Base-by-base conservation (phyloP, 1,140 invertebrate species). In the Platorchestia sp. region DNA sequence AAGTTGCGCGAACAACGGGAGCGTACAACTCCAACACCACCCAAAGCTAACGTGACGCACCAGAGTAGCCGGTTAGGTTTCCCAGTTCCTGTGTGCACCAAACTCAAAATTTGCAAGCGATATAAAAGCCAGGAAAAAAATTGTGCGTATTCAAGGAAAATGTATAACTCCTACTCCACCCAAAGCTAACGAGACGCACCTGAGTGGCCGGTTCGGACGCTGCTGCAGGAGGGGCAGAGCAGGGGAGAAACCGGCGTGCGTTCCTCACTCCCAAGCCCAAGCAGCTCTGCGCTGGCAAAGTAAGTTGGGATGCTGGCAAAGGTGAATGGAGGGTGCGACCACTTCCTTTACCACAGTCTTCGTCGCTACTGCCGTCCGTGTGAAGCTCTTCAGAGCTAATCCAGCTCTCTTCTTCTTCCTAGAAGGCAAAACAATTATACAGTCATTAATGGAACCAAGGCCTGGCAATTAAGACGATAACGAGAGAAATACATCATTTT, bases 401-500 rank as follows among this genome's bases (percentile, higher is more conserved):
- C 87, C 87, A 89, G 87, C 87, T 89, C 41, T 89, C 87, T 89
- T 89, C 87, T 89, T 89, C 87, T 44, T 89, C 87, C 87, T 89
- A 89, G 7, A 22, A 36, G 14, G 59, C 59, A 75, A 75, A 75
- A 75, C 1, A 75, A 75, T 75, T 1, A 22, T 7, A 36, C n/a
- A n/a, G 14, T 27, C 27, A 75, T 75, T 27, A 75, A 36, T 75
- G 27, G 6, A 51, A 19, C 47, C 19, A 6, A 75, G 10, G 59
- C 3, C 59, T 3, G 27, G 59, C 27, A 14, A 22, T 10, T 22
- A 75, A 27, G 36, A 36, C 7, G 36, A 19, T 75, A 75, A 75
- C 27, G 27, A 1, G 27, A 75, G 36, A 36, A 75, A 75, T 36
- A 3, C 59, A 75, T 36, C 14, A 22, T 36, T 75, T 75, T 3